phyloP scores from a whole-genome alignment of 1,140 invertebrate species.

The Drosophila simulans region DNA sequence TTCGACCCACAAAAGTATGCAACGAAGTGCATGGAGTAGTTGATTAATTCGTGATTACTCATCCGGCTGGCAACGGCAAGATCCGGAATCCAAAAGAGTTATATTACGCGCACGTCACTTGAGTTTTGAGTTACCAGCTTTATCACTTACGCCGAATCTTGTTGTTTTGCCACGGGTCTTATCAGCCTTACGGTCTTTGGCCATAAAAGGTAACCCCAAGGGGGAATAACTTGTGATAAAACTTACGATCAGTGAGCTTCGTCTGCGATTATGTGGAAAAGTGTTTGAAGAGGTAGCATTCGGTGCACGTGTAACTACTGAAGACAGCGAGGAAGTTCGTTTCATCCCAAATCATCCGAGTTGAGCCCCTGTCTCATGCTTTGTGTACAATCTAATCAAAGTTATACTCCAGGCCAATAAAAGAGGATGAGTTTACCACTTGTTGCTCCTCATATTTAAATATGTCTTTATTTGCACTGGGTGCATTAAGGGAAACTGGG shows the following conservation, averaged over 20 bases:
- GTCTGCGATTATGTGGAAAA: not conserved
- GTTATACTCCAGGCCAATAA: not conserved
- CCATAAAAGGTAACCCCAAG: not conserved
- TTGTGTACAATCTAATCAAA: not conserved
- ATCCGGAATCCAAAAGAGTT: constrained; percentile 12
- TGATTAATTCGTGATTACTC: constrained; percentile 8
- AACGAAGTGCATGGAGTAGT: too few relatives aligned
- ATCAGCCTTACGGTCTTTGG: constrained; percentile 2
- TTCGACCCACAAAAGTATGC: constrained; percentile 17
- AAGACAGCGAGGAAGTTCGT: not conserved
- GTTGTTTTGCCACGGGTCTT: constrained; percentile 5
- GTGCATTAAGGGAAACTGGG: too few relatives aligned
- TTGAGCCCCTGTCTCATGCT: not conserved
- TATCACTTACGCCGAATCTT: constrained; percentile 11
- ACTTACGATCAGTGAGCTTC: not conserved
- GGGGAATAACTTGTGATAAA: constrained; percentile 15
- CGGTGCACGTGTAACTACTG: constrained; percentile 4
- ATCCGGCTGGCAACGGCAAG: constrained; percentile 23
- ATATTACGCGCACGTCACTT: constrained; percentile 6
- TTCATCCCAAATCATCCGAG: not conserved
- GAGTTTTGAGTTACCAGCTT: not conserved
- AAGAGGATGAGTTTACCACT: not conserved
- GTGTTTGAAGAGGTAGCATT: constrained; percentile 12
- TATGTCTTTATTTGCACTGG: not conserved
- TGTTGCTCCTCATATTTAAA: not conserved